Conservation (phyloP, 1,140 invertebrate species). For the Drosophila neocordata region DNA sequence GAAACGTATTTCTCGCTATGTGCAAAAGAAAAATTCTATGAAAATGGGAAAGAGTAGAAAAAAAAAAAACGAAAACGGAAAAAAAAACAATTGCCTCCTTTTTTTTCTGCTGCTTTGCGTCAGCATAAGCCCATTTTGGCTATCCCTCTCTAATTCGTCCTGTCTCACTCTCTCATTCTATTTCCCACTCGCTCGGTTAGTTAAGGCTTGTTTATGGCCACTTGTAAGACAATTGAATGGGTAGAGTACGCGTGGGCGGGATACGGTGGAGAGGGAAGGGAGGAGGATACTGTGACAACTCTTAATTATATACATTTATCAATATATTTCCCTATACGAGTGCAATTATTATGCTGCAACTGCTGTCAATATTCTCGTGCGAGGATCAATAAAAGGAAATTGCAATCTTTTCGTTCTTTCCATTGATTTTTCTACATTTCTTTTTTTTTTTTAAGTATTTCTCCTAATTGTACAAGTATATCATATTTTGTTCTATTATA, state of each 20-base stretch:
- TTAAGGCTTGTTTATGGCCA: constrained; percentile 71
- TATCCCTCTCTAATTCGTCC: not conserved
- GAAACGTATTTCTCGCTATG: not conserved
- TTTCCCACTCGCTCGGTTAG: constrained; percentile 16
- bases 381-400: not conserved
- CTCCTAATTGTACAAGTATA: not conserved
- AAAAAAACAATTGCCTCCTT: constrained; percentile 43
- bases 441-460: not conserved
- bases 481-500: constrained; percentile 5
- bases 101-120: constrained; percentile 54
- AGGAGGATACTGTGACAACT: constrained; percentile 16
- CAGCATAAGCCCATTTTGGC: constrained; percentile 61
- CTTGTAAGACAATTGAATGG: constrained; percentile 66
- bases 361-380: constrained; percentile 7
- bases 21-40: not conserved
- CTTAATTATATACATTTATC: constrained; percentile 10
- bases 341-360: constrained; percentile 1
- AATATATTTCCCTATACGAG: not conserved
- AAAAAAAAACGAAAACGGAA: constrained; percentile 35
- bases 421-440: constrained; percentile 6
- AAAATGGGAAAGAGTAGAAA: constrained; percentile 34
- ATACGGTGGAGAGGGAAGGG: not conserved
- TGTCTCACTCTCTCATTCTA: constrained; percentile 14
- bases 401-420: constrained; percentile 1
- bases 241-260: not conserved